Conservation (phyloP, 2,113 vertebrate genomes). For the Bolborhynchus lineola region DNA sequence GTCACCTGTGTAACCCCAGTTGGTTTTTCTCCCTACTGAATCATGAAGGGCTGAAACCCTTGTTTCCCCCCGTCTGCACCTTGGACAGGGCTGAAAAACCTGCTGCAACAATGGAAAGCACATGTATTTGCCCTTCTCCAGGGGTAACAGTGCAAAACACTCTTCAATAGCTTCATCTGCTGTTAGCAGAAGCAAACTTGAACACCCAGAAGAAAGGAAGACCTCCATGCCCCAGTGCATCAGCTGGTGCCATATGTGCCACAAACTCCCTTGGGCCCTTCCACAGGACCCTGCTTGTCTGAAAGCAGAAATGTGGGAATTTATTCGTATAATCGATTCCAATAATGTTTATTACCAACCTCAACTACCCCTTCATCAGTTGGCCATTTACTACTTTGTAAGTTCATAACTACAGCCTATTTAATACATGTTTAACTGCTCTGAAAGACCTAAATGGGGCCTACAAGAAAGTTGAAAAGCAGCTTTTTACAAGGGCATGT, state of each 20-base stretch:
- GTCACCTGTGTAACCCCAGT: not conserved
- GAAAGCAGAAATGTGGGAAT: not conserved
- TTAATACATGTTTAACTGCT: not conserved
- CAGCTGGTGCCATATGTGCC: not conserved
- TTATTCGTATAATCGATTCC: not conserved
- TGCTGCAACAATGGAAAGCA: not conserved
- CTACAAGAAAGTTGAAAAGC: not conserved
- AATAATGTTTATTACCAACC: not conserved
- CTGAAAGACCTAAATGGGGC: not conserved
- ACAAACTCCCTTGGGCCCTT: not conserved
- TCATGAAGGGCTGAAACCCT: not conserved
- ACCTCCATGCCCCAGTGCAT: not conserved
- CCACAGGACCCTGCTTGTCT: not conserved
- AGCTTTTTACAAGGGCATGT: not conserved
- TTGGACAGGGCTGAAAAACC: not conserved
- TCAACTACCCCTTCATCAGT: not conserved
- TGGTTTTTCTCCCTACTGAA: not conserved
- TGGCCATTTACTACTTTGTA: not conserved
- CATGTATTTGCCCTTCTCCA: not conserved
- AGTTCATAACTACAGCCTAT: not conserved
- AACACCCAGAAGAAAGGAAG: not conserved
- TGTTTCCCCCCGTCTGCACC: not conserved
- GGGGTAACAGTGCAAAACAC: not conserved
- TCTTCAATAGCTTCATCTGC: accelerated
- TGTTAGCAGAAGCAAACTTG: not conserved